These are phyloP conservation scores for Ictidomys tridecemlineatus DNA, from an alignment of 2,113 vertebrate genomes.

Conservation along the genomic window DNA sequence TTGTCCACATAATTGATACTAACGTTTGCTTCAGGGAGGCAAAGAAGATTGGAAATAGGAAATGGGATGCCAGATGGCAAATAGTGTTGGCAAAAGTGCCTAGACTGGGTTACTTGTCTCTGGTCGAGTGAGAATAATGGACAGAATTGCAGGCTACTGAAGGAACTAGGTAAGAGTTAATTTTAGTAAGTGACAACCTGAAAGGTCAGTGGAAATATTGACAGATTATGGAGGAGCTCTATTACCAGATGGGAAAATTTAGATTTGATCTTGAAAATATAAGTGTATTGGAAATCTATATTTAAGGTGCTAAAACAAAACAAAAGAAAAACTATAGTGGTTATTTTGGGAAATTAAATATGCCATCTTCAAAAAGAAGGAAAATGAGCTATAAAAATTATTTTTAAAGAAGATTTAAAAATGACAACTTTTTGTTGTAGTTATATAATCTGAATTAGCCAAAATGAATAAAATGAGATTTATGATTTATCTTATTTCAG, in stretches of 20 bases:
- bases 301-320: not conserved
- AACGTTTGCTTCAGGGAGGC: not conserved
- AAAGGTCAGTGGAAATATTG: not conserved
- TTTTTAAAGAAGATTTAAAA: not conserved
- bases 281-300: not conserved
- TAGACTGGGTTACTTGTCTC: not conserved
- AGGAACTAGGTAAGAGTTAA: not conserved
- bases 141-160: not conserved
- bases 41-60: not conserved
- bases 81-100: not conserved
- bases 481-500: not conserved
- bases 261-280: conserved; percentile 2
- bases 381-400: not conserved
- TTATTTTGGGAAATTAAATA: conserved; percentile 7
- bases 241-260: not conserved
- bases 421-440: not conserved
- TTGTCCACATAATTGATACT: not conserved
- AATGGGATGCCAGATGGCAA: not conserved
- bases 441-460: not conserved
- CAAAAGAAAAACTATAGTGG: no score
- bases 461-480: not conserved
- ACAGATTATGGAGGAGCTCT: not conserved
- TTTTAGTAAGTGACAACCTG: not conserved
- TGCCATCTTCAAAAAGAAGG: not conserved
- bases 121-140: not conserved